Evolutionary conservation across 2,888 invertebrate species (phyloP), one percentile per base, ranked within the genome.

Genomic region (Lydus trimaculatus): DNA sequence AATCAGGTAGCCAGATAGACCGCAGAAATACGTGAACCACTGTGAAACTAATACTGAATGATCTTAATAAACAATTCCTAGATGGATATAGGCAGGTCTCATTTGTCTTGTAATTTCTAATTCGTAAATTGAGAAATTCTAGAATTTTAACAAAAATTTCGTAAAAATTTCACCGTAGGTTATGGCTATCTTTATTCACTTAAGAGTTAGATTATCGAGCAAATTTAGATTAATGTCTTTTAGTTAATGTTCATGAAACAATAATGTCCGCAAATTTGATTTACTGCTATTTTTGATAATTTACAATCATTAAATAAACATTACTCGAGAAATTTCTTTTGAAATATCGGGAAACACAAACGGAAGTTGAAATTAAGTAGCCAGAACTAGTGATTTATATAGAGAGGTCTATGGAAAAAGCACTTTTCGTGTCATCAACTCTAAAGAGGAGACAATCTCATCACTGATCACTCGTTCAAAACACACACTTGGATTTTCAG

Each of bases 1-100:
- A 84, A 82, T 82, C 83, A 84, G 83, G 83, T 84, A 84, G 83
- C 82, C 78, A 75, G 75, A 73, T 73, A 79, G 78, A 83, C 84
- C 84, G 76, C 84, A 83, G 73, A 72, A 75, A 66, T 82, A 84
- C 84, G 84, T 84, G 84, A 81, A 78, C 78, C 76, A 78, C 75
- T 75, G 78, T 80, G 79, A 78, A 80, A 79, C 80, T 78, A 79
- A 81, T 79, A 79, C 78, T 23, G 48, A 23, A 20, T 78, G 73
- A 73, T 75, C 72, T 74, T 75, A 75, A 61, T 59, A 65, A 65
- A 69, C 23, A 60, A 69, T 73, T 76, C 74, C 69, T 17, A 8
- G 9, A 23, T 52, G 9, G 9, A 23, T 52, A 3, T 23, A 17
- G n/a, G 5, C 43, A n/a, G 11, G 36, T 13, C 2, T 28, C 4